Conservation (phyloP, 2,888 invertebrate species). For the Lepidonotus clava region DNA sequence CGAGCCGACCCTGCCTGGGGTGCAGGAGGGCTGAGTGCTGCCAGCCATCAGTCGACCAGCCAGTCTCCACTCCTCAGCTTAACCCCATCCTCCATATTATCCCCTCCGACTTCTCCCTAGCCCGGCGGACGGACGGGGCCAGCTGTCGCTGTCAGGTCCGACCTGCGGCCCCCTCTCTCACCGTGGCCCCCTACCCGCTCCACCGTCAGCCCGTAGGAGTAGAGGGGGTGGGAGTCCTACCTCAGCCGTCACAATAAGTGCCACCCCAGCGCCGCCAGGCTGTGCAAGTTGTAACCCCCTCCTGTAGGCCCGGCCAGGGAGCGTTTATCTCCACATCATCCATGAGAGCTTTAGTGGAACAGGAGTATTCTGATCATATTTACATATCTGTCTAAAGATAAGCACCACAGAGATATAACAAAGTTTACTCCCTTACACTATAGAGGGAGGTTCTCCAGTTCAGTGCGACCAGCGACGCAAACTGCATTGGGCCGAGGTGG, state of each 20-base stretch:
- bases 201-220: background rate
- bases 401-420: too few relatives aligned
- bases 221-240: background rate
- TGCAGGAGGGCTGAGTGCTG: slow-evolving; percentile 10
- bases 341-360: too few relatives aligned
- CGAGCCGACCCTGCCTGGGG: too few relatives aligned
- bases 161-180: background rate
- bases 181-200: background rate
- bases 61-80: background rate
- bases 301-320: background rate
- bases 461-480: background rate
- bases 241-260: slow-evolving; percentile 4
- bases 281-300: background rate
- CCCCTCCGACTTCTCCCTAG: too few relatives aligned
- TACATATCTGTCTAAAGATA: too few relatives aligned
- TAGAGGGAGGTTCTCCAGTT: background rate
- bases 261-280: background rate
- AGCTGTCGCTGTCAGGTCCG: slow-evolving; percentile 11
- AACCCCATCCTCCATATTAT: too few relatives aligned
- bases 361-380: too few relatives aligned
- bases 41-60: slow-evolving; percentile 37
- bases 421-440: too few relatives aligned
- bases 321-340: too few relatives aligned
- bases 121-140: too few relatives aligned
- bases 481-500: background rate